Percentiles rank a stretch among this genome's conserved stretches.
Conservation (phyloP, 92 coral and sea anemone species). For the Palythoa heliodiscus region DNA sequence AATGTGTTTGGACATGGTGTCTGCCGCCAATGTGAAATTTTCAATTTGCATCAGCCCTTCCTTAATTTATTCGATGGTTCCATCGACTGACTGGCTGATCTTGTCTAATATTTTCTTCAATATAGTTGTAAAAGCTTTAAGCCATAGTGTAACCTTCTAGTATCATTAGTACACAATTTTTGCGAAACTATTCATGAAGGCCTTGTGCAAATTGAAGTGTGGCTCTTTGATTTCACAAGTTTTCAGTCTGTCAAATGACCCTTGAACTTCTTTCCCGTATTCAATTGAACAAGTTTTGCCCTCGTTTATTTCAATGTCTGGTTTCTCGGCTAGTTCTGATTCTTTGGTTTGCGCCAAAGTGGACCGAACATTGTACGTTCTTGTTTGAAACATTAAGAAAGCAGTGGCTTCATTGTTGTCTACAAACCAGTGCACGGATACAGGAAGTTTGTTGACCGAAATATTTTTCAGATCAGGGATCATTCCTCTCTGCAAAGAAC, state of each 20-base stretch:
- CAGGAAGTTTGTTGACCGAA: background rate
- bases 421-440: background rate
- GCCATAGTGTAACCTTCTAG: no score
- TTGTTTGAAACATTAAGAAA: no score
- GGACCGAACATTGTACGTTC: no score
- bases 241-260: no score
- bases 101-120: conserved; percentile 27
- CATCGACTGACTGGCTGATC: background rate
- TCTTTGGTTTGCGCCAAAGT: conserved; percentile 12
- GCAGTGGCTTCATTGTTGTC: background rate
- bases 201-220: no score
- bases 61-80: conserved; percentile 10
- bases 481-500: conserved; percentile 13
- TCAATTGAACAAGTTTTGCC: no score
- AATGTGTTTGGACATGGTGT: conserved; percentile 22
- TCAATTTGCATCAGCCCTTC: conserved; percentile 23
- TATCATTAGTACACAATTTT: no score
- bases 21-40: conserved; percentile 23
- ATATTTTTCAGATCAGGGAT: background rate
- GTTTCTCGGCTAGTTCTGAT: conserved; percentile 17
- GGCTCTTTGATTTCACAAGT: no score
- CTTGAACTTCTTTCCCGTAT: no score
- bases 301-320: background rate
- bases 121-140: conserved; percentile 20
- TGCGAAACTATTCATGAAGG: no score